These are phyloP conservation scores for Abramis brama DNA, from an alignment of 2,113 vertebrate species.

Conservation along the genomic window DNA sequence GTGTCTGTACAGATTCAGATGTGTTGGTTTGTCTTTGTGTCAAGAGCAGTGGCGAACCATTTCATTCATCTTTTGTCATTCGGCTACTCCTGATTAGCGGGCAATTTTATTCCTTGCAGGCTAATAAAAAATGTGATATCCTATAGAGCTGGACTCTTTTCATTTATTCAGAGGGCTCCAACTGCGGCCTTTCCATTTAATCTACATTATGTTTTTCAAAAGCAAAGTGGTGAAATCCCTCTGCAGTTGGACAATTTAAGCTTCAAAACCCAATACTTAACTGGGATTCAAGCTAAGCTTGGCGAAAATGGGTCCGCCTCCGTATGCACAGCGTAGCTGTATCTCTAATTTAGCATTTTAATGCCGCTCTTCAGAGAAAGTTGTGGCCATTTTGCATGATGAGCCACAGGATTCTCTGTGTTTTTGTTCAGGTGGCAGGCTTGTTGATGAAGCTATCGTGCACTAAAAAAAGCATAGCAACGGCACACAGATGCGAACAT, in stretches of 20 bases:
- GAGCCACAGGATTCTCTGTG: conserved; percentile 61
- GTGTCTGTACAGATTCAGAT: conserved; percentile 72
- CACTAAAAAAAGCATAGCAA: conserved; percentile 73
- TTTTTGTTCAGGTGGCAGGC: conserved; percentile 65
- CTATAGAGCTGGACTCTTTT: conserved; percentile 21
- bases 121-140: conserved; percentile 50
- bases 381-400: conserved; percentile 60
- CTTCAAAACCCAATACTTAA: conserved; percentile 38
- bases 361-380: conserved; percentile 59
- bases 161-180: conserved; percentile 55
- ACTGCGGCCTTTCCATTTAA: conserved; percentile 73
- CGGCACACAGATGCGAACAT: conserved; percentile 5
- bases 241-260: conserved; percentile 67
- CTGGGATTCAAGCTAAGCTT: conserved; percentile 30
- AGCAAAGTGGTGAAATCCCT: conserved; percentile 62
- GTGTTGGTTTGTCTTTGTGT: conserved; percentile 66
- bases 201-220: conserved; percentile 69
- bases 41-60: conserved; percentile 63
- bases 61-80: conserved; percentile 65
- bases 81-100: conserved; percentile 49
- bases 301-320: background rate
- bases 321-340: background rate
- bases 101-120: conserved; percentile 62
- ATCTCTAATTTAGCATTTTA: conserved; percentile 56
- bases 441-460: conserved; percentile 74